Evolutionary conservation across 1,140 invertebrate genomes (phyloP).

Genomic region (Trachymyrmex cornetzi): DNA sequence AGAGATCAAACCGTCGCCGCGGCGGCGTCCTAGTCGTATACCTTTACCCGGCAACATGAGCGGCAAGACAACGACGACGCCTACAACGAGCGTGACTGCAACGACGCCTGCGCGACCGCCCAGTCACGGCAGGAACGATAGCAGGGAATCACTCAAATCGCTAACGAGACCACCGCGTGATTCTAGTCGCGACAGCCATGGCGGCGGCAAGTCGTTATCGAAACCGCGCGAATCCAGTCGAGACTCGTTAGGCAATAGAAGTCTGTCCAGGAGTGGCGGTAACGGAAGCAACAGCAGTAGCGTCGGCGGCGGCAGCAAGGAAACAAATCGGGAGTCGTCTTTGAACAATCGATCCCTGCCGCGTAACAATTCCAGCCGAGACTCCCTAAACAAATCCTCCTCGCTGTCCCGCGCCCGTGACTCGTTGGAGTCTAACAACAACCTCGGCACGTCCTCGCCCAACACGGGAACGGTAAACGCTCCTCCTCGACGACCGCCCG

Average conservation of each 20-base stretch:
- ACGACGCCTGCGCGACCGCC: conserved; percentile 84
- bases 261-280: conserved; percentile 86
- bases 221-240: conserved; percentile 85
- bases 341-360: conserved; percentile 82
- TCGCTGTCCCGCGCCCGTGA: conserved; percentile 81
- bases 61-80: conserved; percentile 85
- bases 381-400: conserved; percentile 82
- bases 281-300: conserved; percentile 56
- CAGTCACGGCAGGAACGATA: conserved; percentile 86
- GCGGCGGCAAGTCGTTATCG: conserved; percentile 73
- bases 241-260: conserved; percentile 88
- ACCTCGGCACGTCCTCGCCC: conserved; percentile 68
- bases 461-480: conserved; percentile 73
- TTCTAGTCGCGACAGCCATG: conserved; percentile 80
- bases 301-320: conserved; percentile 73
- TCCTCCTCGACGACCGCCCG: conserved; percentile 81
- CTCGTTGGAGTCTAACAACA: conserved; percentile 80
- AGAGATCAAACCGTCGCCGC: conserved; percentile 86
- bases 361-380: conserved; percentile 81
- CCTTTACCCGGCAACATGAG: conserved; percentile 88
- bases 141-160: conserved; percentile 88
- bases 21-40: conserved; percentile 90
- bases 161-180: conserved; percentile 79
- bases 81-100: conserved; percentile 84
- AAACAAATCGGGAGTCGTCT: conserved; percentile 78